phyloP scores from a whole-genome alignment of 2,113 vertebrate species.

The Seriola quinqueradiata region DNA sequence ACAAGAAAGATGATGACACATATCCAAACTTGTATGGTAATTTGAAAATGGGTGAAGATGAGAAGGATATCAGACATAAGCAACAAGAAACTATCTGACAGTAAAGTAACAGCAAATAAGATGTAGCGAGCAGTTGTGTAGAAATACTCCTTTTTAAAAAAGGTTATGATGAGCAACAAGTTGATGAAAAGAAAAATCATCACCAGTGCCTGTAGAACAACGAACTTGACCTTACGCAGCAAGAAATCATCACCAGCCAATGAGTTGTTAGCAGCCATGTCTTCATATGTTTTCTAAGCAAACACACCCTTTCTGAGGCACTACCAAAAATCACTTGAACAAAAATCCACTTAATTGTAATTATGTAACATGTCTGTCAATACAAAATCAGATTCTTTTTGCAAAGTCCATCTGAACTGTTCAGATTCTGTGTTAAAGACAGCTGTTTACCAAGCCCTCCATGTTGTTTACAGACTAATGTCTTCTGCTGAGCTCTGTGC shows the following conservation, averaged over 20 bases:
- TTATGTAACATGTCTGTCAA: too few relatives aligned
- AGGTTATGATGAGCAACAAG: not conserved
- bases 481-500: too few relatives aligned
- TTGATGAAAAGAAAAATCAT: not conserved
- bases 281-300: too few relatives aligned
- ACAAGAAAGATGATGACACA: slow-evolving; percentile 17
- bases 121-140: not conserved
- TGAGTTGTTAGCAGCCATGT: too few relatives aligned
- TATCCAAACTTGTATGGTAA: slow-evolving; percentile 7
- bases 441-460: too few relatives aligned
- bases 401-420: not conserved
- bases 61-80: not conserved
- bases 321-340: too few relatives aligned
- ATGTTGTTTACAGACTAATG: too few relatives aligned
- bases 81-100: not conserved
- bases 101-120: not conserved
- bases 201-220: not conserved
- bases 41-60: accelerated
- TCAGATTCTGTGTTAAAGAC: too few relatives aligned
- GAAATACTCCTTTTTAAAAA: not conserved
- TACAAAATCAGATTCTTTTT: not conserved
- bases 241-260: too few relatives aligned
- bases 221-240: accelerated
- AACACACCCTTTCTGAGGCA: not conserved
- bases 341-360: not conserved